Conservation (phyloP, 2,888 invertebrate species). For the Acleris cristana region DNA sequence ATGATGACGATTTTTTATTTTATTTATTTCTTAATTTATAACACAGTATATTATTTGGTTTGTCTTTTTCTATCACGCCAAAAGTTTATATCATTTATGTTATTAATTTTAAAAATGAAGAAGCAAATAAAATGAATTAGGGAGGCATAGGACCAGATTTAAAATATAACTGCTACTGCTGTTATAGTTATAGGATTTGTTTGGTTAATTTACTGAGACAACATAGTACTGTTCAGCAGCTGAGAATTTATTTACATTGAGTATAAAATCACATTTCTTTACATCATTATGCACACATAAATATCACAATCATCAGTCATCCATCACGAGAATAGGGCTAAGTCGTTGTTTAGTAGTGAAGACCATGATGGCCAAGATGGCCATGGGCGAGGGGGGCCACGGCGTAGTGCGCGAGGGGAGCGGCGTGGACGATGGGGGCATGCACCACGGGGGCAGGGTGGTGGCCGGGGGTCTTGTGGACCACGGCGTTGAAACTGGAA, state of each 20-base stretch:
- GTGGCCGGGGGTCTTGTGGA: conserved; percentile 78
- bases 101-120: too few species aligned
- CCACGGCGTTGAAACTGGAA: conserved; percentile 82
- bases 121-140: too few species aligned
- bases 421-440: conserved; percentile 42
- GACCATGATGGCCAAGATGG: conserved; percentile 62
- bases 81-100: too few species aligned
- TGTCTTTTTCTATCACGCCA: too few species aligned
- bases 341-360: conserved; percentile 68
- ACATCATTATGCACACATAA: conserved; percentile 78
- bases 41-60: too few species aligned
- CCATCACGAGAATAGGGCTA: conserved; percentile 64
- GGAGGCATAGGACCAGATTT: too few species aligned
- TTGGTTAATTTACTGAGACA: conserved; percentile 39
- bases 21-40: too few species aligned
- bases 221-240: conserved; percentile 70
- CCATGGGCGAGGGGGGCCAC: conserved; percentile 51
- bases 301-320: conserved; percentile 82
- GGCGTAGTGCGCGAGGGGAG: conserved; percentile 42
- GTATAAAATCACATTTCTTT: conserved; percentile 65
- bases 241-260: conserved; percentile 79
- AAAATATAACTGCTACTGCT: not conserved
- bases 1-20: too few species aligned
- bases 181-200: not conserved
- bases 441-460: conserved; percentile 64